Percentiles rank a stretch among this genome's conserved stretches.
phyloP scores from a whole-genome alignment of 2,113 vertebrate genomes.

The Physeter macrocephalus region DNA sequence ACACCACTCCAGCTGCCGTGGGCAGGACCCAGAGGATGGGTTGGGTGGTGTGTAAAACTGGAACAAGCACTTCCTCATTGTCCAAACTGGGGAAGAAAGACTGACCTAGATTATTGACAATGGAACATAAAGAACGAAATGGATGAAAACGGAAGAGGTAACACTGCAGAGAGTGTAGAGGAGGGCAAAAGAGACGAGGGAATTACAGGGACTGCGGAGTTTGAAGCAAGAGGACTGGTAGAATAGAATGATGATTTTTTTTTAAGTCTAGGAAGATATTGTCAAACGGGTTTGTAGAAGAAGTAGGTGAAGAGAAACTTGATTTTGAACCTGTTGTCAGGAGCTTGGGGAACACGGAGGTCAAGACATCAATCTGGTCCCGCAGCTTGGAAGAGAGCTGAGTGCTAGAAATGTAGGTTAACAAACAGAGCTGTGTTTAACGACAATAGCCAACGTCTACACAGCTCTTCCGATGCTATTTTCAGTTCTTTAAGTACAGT shows the following conservation, averaged over 20 bases:
- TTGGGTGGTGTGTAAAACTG: not conserved
- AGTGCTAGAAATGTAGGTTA: not conserved
- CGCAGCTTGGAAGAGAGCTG: not conserved
- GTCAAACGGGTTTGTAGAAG: not conserved
- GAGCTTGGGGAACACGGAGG: not conserved
- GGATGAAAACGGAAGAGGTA: not conserved
- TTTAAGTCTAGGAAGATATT: not conserved
- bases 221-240: not conserved
- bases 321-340: not conserved
- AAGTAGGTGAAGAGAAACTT: not conserved
- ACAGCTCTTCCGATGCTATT: not conserved
- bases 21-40: not conserved
- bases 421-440: not conserved
- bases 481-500: not conserved
- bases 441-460: not conserved
- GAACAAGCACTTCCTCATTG: not conserved
- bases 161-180: not conserved
- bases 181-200: not conserved
- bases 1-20: accelerated
- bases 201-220: not conserved
- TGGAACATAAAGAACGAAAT: not conserved
- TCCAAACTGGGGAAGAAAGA: not conserved
- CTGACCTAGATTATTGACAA: not conserved
- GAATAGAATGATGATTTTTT: not conserved
- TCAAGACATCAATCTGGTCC: not conserved